A percentile compares a stretch with the other conserved stretches of the same genome.
Evolutionary conservation across 2,888 invertebrate genomes (phyloP).

Genomic region (Scotopteryx bipunctaria): DNA sequence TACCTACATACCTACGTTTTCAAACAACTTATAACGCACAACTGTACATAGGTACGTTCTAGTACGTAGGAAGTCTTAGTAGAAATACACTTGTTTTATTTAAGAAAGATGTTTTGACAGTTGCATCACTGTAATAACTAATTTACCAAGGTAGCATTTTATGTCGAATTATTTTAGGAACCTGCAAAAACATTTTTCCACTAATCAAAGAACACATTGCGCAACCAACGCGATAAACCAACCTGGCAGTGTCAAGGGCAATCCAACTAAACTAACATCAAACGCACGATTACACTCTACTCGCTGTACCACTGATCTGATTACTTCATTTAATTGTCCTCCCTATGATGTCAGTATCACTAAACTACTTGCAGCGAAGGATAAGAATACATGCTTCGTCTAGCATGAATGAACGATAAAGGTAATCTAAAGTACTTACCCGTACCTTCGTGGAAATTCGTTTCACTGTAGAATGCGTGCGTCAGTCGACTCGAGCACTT

Average conservation of each 20-base stretch:
- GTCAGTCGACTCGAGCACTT: too few relatives aligned
- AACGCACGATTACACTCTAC: conserved; percentile 21
- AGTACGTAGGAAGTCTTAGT: too few relatives aligned
- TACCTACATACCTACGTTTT: too few relatives aligned
- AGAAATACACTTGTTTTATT: too few relatives aligned
- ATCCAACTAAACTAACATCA: conserved; percentile 25
- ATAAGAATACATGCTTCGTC: background rate
- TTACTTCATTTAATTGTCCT: background rate
- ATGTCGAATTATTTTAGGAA: too few relatives aligned
- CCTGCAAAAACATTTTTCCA: background rate
- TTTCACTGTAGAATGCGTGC: too few relatives aligned
- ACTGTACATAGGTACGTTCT: too few relatives aligned
- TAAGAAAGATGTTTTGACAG: too few relatives aligned
- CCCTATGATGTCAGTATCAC: conserved; percentile 23
- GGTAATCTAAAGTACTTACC: background rate
- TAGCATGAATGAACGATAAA: conserved; percentile 6
- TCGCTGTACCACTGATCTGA: conserved; percentile 11
- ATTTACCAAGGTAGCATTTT: too few relatives aligned
- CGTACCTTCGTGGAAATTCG: conserved; percentile 1
- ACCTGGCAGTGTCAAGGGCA: conserved; percentile 30
- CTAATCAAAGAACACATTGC: background rate
- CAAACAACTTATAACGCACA: too few relatives aligned
- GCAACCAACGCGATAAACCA: conserved; percentile 23
- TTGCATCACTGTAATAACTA: too few relatives aligned
- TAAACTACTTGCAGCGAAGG: background rate